Conservation (phyloP, 2,888 invertebrate genomes). For the Baronia brevicornis region DNA sequence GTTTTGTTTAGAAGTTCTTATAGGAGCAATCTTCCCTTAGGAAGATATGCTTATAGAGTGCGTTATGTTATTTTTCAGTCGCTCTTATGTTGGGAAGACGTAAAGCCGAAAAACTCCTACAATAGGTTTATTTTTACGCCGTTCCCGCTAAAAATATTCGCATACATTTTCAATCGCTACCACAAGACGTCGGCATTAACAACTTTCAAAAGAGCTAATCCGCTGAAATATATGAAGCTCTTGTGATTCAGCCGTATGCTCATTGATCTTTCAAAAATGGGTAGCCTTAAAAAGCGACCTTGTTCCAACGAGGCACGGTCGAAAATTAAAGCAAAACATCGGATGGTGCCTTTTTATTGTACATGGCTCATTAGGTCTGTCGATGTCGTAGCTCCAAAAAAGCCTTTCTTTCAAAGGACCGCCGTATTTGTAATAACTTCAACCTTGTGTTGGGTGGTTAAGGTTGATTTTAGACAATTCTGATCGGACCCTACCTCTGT, state of each 20-base stretch:
- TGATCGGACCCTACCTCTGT: slow-evolving; percentile 20
- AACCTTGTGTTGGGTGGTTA: slow-evolving; percentile 9
- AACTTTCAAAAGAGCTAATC: slow-evolving; percentile 2
- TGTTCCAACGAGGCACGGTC: slow-evolving; percentile 21
- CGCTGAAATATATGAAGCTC: slow-evolving; percentile 10
- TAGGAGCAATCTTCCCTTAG: no score
- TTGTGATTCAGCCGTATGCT: slow-evolving; percentile 13
- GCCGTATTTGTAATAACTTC: slow-evolving; percentile 17
- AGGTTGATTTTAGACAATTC: slow-evolving; percentile 19
- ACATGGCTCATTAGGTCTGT: slow-evolving; percentile 46
- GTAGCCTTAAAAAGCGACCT: slow-evolving; percentile 23
- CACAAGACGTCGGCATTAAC: slow-evolving; percentile 3
- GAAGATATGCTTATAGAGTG: no score
- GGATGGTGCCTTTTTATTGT: slow-evolving; percentile 40
- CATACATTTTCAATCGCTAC: slow-evolving; percentile 1
- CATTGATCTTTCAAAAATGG: slow-evolving; percentile 17
- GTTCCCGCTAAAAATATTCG: not conserved
- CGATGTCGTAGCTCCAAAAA: slow-evolving; percentile 28
- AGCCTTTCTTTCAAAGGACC: slow-evolving; percentile 41
- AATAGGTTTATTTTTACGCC: not conserved
- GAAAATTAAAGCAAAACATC: slow-evolving; percentile 27
- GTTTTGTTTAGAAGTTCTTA: no score
- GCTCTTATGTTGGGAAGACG: no score
- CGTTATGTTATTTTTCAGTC: no score
- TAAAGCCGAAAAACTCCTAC: no score